These are phyloP conservation scores for Trachymyrmex septentrionalis DNA, from an alignment of 1,140 invertebrate species.

Conservation along the genomic window DNA sequence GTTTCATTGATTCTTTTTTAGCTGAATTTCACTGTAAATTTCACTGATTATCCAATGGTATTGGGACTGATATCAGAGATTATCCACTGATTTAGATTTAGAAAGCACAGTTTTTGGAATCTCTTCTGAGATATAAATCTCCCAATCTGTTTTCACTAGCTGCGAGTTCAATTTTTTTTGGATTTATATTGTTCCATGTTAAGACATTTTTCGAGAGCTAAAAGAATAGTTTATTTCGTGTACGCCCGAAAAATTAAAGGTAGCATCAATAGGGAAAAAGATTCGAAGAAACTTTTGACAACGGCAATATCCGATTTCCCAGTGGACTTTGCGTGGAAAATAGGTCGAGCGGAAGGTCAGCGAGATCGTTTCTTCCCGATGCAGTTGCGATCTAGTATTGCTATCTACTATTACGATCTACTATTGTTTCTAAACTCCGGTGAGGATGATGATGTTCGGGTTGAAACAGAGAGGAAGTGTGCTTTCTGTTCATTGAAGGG, in stretches of 20 bases:
- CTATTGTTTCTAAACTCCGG: conserved; percentile 33
- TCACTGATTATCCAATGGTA: too few species aligned
- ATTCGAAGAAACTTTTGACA: conserved; percentile 31
- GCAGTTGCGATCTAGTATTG: conserved; percentile 7
- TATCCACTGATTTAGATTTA: too few species aligned
- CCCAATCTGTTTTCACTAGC: not conserved
- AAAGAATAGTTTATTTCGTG: not conserved
- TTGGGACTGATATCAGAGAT: too few species aligned
- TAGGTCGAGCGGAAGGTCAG: conserved; percentile 44
- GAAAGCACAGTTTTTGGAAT: not conserved
- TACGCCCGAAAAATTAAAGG: conserved; percentile 12
- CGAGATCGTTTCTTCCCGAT: conserved; percentile 26
- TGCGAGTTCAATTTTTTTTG: not conserved
- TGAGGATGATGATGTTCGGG: conserved; percentile 40
- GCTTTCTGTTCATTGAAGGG: conserved; percentile 12
- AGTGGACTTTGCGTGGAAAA: conserved; percentile 31
- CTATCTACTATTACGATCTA: too few species aligned
- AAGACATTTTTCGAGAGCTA: not conserved
- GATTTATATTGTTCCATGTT: not conserved
- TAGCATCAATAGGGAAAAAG: conserved; percentile 4
- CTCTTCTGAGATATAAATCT: not conserved
- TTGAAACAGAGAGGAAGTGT: conserved; percentile 4
- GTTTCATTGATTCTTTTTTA: too few species aligned
- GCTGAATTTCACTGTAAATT: too few species aligned
- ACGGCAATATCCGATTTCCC: conserved; percentile 35